Percentiles rank a stretch among this genome's conserved stretches.
phyloP scores from a whole-genome alignment of 2,797 vertebrate genomes.

The Tragopan temminckii region DNA sequence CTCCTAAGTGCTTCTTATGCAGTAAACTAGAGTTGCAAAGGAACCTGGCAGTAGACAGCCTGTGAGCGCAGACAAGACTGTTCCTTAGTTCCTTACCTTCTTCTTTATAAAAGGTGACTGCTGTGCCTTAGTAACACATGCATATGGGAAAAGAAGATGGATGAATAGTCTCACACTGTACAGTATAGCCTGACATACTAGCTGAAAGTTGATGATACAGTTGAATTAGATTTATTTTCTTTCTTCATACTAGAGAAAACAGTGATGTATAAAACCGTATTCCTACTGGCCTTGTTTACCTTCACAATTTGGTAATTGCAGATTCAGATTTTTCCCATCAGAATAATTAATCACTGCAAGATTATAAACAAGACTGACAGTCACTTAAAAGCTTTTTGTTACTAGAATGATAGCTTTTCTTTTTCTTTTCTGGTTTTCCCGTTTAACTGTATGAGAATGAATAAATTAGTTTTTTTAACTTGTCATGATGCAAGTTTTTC shows the following conservation, averaged over 20 bases:
- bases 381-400: not conserved
- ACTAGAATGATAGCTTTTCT: not conserved
- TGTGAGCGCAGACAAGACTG: not conserved
- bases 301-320: not conserved
- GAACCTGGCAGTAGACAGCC: not conserved
- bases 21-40: not conserved
- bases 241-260: not conserved
- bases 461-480: not conserved
- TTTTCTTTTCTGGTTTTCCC: not conserved
- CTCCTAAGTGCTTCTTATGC: not conserved
- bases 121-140: not conserved
- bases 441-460: not conserved
- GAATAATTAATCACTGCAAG: not conserved
- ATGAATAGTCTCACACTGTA: not conserved
- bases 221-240: not conserved
- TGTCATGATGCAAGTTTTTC: not conserved
- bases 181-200: not conserved
- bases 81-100: not conserved
- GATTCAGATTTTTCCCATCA: not conserved
- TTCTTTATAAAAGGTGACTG: fast-evolving
- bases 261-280: not conserved
- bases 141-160: not conserved
- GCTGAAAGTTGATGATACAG: not conserved
- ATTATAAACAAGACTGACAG: not conserved
- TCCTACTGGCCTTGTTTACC: not conserved